phyloP scores from a whole-genome alignment of 2,888 invertebrate genomes.

The Brachynemurus nebulosus region DNA sequence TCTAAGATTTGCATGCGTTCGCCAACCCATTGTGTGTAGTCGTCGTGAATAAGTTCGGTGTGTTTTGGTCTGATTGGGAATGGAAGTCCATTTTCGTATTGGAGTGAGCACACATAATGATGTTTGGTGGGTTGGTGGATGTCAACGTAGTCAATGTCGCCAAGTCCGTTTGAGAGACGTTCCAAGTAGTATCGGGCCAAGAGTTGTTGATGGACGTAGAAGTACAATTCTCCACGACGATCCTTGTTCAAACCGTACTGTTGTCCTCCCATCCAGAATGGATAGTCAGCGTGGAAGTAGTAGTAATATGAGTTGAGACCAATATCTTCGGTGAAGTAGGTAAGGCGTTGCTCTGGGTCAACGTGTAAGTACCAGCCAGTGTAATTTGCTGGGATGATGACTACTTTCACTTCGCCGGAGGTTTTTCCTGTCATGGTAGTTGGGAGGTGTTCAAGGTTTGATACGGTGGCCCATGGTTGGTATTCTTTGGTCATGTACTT shows the following conservation, averaged over 20 bases:
- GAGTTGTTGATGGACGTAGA: slow-evolving; percentile 52
- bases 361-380: slow-evolving; percentile 38
- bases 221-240: slow-evolving; percentile 48
- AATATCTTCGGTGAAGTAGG: slow-evolving; percentile 61
- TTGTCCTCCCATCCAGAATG: slow-evolving; percentile 46
- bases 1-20: slow-evolving; percentile 33
- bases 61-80: slow-evolving; percentile 47
- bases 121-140: slow-evolving; percentile 30
- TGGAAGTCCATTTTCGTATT: slow-evolving; percentile 48
- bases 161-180: slow-evolving; percentile 52
- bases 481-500: too few species aligned
- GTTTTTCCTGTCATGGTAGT: too few species aligned
- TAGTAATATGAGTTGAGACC: slow-evolving; percentile 52
- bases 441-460: too few species aligned
- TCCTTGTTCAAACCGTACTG: slow-evolving; percentile 38
- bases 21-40: slow-evolving; percentile 24
- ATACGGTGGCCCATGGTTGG: too few species aligned
- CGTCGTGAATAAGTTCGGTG: slow-evolving; percentile 35
- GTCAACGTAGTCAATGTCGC: slow-evolving; percentile 46
- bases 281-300: slow-evolving; percentile 43
- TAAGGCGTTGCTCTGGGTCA: slow-evolving; percentile 40
- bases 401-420: slow-evolving; percentile 27
- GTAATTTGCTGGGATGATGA: slow-evolving; percentile 47
- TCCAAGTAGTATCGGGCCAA: slow-evolving; percentile 61
- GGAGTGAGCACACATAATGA: slow-evolving; percentile 49